Percentiles rank a stretch among this genome's conserved stretches.
phyloP scores from a whole-genome alignment of 2,797 vertebrate genomes.

The Karalla daura region DNA sequence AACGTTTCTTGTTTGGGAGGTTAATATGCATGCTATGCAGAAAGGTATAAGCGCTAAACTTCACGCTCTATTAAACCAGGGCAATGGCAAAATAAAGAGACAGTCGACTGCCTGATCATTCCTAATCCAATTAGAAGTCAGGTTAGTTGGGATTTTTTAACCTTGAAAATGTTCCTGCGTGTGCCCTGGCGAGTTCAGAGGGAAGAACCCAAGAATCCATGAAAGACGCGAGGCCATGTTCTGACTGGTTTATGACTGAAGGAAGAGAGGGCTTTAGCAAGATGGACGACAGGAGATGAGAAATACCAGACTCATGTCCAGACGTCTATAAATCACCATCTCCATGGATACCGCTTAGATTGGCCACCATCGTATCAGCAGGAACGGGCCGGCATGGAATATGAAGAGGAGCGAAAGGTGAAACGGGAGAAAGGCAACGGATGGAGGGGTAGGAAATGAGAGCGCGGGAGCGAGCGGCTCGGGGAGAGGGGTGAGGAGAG shows the following conservation, averaged over 20 bases:
- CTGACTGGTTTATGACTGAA: constrained; percentile 37
- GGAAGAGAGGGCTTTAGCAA: constrained; percentile 37
- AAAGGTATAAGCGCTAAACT: constrained; percentile 17
- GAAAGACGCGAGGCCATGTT: constrained; percentile 26
- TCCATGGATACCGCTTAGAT: constrained; percentile 43
- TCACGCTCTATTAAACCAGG: constrained; percentile 23
- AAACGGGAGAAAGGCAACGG: background rate
- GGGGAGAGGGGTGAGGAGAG: constrained; percentile 1
- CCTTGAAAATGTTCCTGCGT: constrained; percentile 8
- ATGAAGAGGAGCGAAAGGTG: constrained; percentile 3
- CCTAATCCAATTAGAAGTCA: constrained; percentile 29
- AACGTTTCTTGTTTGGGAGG: constrained; percentile 28
- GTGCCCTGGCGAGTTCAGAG: constrained; percentile 5
- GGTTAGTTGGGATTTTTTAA: constrained; percentile 16
- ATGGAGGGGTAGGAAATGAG: constrained; percentile 21
- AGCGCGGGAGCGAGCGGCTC: constrained; percentile 3
- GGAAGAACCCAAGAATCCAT: constrained; percentile 1
- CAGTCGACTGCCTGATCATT: background rate
- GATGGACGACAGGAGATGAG: constrained; percentile 62
- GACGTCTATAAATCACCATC: constrained; percentile 52
- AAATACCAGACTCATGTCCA: constrained; percentile 63
- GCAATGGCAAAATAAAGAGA: constrained; percentile 16
- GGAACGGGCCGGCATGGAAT: constrained; percentile 26
- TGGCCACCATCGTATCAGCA: constrained; percentile 27
- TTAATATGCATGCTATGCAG: background rate